Evolutionary conservation across 1,140 invertebrate species (phyloP).

Genomic region (Drosophila prosaltans): DNA sequence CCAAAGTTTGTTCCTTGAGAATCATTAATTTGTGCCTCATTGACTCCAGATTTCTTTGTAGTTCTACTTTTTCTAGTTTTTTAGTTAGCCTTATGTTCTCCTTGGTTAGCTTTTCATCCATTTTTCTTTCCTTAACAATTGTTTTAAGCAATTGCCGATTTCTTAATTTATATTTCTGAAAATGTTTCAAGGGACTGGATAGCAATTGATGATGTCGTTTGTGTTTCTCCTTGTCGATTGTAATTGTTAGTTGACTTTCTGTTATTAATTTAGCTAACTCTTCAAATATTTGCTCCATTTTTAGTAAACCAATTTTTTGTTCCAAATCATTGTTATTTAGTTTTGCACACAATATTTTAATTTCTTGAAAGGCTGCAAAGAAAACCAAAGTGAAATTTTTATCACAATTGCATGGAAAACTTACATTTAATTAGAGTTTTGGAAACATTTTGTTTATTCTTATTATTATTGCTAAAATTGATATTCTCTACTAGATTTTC

Average conservation of each 20-base stretch:
- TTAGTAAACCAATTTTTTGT: background rate
- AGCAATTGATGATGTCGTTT: too few relatives aligned
- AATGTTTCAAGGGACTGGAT: too few relatives aligned
- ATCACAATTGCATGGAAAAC: background rate
- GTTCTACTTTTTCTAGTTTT: background rate
- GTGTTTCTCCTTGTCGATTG: background rate
- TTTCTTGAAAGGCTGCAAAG: background rate
- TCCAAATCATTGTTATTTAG: background rate
- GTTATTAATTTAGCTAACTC: background rate
- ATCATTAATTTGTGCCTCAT: constrained; percentile 17
- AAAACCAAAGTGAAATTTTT: too few relatives aligned
- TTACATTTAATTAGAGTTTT: background rate
- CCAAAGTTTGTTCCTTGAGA: background rate
- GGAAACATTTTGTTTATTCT: background rate
- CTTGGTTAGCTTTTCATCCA: background rate
- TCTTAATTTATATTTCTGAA: background rate
- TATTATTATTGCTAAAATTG: too few relatives aligned
- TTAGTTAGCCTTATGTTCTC: background rate
- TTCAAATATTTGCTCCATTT: background rate
- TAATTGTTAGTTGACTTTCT: background rate
- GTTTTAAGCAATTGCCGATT: background rate
- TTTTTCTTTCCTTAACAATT: background rate
- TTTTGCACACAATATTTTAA: background rate
- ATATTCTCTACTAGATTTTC: background rate
- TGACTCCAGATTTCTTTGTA: background rate